Conservation (phyloP, 2,888 invertebrate species). For the Clistopyga incitator region DNA sequence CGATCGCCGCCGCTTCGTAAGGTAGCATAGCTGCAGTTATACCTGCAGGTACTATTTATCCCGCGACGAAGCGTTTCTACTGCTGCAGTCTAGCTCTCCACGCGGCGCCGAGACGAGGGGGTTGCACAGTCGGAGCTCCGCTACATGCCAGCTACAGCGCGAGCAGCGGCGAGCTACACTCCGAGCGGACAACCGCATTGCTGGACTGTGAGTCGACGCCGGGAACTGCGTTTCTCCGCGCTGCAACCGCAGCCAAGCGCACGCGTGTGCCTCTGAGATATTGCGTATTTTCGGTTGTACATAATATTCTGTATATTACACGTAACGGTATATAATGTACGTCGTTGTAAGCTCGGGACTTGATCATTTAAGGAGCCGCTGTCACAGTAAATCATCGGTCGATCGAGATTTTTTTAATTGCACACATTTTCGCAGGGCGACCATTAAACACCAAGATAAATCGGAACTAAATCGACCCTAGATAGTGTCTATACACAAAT, state of each 20-base stretch:
- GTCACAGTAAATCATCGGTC: too few relatives aligned
- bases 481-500: too few relatives aligned
- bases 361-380: too few relatives aligned
- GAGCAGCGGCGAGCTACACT: slow-evolving; percentile 1
- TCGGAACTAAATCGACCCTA: too few relatives aligned
- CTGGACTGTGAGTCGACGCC: slow-evolving; percentile 78
- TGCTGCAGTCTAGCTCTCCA: slow-evolving; percentile 9
- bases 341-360: too few relatives aligned
- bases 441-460: too few relatives aligned
- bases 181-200: slow-evolving; percentile 77
- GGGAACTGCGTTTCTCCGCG: neutral
- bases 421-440: too few relatives aligned
- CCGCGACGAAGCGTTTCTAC: slow-evolving; percentile 10
- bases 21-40: slow-evolving; percentile 14
- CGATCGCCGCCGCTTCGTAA: slow-evolving; percentile 72
- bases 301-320: too few relatives aligned
- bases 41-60: slow-evolving; percentile 17
- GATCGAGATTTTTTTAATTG: too few relatives aligned
- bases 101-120: slow-evolving; percentile 27
- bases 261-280: slow-evolving; percentile 13
- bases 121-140: slow-evolving; percentile 17
- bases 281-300: neutral
- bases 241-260: neutral
- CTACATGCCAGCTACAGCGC: slow-evolving; percentile 1
- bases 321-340: too few relatives aligned